Base-by-base conservation (phyloP, 2,113 vertebrate genomes). In the Lepidothrix coronata region DNA sequence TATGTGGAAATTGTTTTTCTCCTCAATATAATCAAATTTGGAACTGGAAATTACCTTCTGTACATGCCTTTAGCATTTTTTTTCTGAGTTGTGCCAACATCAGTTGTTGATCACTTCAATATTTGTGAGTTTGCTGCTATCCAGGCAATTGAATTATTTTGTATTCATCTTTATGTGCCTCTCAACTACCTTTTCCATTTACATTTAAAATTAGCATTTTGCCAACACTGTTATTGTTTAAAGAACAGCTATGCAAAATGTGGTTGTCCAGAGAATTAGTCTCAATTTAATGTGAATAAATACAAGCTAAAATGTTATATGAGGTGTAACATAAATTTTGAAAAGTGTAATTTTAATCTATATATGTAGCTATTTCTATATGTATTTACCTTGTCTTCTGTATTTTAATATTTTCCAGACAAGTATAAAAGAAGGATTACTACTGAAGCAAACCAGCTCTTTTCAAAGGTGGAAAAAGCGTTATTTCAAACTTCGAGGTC, bases 391-490 rank as follows among this genome's bases (percentile, higher is more conserved):
- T 70, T 43, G 21, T 37, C 27, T 90, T 76, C 46, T 46, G 23
- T 54, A 61, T 92, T 91, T 93, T 91, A 76, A 96, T 95, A 44
- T 88, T 97, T 96, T 97, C 31, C 97, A 99, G 99, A 99, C 99
- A 41, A 99, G 99, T 93, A 98, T 99, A 97, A 99, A 99, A 97
- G 99, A 99, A 92, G 99, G 99, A 80, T 96, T 99, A 88, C 97
- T 99, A 77, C 95, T 99, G 97, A 99, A 99, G 97, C 99, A 99
- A 98, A 99, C 99, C 80, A 99, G 99, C 94, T 99, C 99, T n/a
- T 99, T 99, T 97, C 99, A 99, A 96, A 98, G 99, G 93, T 99
- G 99, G 99, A 99, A 99, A 96, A 99, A 99, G 70, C 98, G 99
- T 81, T 99, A 99, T 96, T 99, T 99, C 97, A 99, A 99, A 96